phyloP scores from a whole-genome alignment of 2,888 invertebrate species.

The Aethes cnicana region DNA sequence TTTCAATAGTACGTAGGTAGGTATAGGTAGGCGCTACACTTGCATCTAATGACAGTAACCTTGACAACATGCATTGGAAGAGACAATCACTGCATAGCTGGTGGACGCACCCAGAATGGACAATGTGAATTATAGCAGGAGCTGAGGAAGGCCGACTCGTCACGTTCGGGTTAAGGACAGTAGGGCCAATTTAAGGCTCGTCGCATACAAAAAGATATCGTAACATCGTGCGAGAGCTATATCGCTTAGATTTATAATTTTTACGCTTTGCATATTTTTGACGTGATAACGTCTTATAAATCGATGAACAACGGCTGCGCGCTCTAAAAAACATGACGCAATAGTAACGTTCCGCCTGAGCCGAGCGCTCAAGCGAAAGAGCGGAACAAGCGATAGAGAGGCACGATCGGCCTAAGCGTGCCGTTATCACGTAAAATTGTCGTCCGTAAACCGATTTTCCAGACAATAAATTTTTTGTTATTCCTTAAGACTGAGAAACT shows the following conservation, averaged over 20 bases:
- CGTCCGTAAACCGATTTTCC: no score
- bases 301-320: not conserved
- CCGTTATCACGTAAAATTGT: no score
- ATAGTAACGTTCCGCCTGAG: no score
- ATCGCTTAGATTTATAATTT: not conserved
- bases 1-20: constrained; percentile 26
- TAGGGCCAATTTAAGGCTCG: constrained; percentile 43
- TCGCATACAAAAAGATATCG: constrained; percentile 32
- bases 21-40: constrained; percentile 31
- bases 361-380: no score
- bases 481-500: no score
- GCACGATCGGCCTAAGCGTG: no score
- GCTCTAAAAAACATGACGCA: no score
- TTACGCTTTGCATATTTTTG: no score
- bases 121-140: constrained; percentile 71
- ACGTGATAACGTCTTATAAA: no score
- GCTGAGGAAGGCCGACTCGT: constrained; percentile 77
- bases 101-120: constrained; percentile 73
- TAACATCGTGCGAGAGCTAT: not conserved
- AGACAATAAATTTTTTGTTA: no score
- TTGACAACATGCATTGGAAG: constrained; percentile 68
- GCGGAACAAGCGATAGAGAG: no score
- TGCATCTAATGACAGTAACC: constrained; percentile 49
- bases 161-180: constrained; percentile 80
- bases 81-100: constrained; percentile 79